Percentiles rank a stretch among this genome's conserved stretches.
These are phyloP conservation scores for Hoplodrina ambigua DNA, from an alignment of 2,888 invertebrate species.

Conservation along the genomic window DNA sequence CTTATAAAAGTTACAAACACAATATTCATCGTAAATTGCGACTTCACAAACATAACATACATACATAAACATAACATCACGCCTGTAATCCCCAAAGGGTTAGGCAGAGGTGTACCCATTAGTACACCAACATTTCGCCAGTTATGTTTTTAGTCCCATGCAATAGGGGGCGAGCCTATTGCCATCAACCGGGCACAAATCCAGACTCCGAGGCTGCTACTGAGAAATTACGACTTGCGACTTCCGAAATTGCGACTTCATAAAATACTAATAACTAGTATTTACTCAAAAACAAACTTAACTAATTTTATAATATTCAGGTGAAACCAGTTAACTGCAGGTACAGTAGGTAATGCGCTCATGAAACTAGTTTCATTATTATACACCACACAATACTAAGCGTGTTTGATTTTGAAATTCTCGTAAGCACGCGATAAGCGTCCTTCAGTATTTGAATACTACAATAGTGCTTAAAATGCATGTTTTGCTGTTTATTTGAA, in stretches of 20 bases:
- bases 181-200: no score
- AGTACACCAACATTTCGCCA: no score
- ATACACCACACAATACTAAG: constrained; percentile 19
- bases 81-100: no score
- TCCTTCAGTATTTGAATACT: constrained; percentile 18
- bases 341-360: constrained; percentile 31
- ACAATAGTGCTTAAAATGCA: constrained; percentile 10
- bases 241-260: neutral
- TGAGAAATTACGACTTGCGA: no score
- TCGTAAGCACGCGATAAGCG: constrained; percentile 33
- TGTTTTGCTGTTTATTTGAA: constrained; percentile 5
- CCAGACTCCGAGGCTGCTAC: no score
- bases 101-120: no score
- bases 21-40: neutral
- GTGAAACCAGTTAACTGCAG: constrained; percentile 10
- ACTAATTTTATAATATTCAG: constrained; percentile 9
- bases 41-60: no score
- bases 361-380: constrained; percentile 33
- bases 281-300: constrained; percentile 21
- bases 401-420: constrained; percentile 39
- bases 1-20: no score
- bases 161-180: no score
- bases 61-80: no score
- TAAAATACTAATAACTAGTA: constrained; percentile 3
- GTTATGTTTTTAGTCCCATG: no score